phyloP scores from a whole-genome alignment of 2,797 vertebrate genomes.

The Haliaeetus albicilla region DNA sequence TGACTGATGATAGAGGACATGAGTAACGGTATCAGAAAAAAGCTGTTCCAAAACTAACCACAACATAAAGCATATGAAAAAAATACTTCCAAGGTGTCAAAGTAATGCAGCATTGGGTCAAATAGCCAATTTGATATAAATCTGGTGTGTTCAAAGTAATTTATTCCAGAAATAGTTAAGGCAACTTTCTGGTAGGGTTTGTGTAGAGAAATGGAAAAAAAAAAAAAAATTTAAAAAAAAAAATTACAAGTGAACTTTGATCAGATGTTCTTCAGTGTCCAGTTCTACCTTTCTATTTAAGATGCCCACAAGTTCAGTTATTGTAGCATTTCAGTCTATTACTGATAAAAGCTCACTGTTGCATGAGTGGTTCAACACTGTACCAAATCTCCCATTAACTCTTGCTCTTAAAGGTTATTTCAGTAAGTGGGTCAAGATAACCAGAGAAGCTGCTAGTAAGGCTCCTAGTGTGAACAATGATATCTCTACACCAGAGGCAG shows the following conservation, averaged over 20 bases:
- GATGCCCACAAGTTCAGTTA: background rate
- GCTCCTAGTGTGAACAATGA: background rate
- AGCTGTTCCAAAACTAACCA: background rate
- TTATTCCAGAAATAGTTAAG: background rate
- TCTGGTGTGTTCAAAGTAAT: background rate
- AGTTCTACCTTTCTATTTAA: background rate
- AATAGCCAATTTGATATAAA: background rate
- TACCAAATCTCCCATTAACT: background rate
- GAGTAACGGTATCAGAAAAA: background rate
- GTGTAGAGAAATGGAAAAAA: background rate
- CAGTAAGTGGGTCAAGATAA: constrained; percentile 52
- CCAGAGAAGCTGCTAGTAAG: constrained; percentile 8
- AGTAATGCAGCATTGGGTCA: background rate
- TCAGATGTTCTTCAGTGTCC: background rate
- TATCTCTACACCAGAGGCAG: background rate
- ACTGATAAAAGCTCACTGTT: background rate
- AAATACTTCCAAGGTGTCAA: background rate
- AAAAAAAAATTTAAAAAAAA: background rate
- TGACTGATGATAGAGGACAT: background rate
- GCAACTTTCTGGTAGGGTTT: background rate
- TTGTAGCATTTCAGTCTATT: background rate
- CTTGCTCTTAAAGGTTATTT: constrained; percentile 46
- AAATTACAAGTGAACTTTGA: background rate
- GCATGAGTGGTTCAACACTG: background rate
- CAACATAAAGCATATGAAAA: background rate